Percentiles rank a stretch among this genome's conserved stretches.
Conservation (phyloP, 2,113 vertebrate genomes). For the Ifrita kowaldi region DNA sequence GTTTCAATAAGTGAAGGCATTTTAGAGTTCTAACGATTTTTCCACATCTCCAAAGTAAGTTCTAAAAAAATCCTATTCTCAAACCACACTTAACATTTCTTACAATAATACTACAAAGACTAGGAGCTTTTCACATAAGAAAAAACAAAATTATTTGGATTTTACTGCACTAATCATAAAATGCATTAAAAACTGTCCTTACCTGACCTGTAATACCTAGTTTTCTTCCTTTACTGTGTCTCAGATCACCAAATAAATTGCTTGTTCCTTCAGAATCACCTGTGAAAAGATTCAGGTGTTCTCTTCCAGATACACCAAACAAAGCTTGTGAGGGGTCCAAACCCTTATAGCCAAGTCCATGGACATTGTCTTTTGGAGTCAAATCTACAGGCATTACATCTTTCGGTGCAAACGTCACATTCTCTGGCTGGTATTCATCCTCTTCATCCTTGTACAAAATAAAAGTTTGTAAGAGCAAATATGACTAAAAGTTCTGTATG, state of each 20-base stretch:
- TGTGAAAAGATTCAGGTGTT: conserved; percentile 78
- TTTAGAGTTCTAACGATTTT: not conserved
- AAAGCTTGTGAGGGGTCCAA: conserved; percentile 86
- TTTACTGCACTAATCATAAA: not conserved
- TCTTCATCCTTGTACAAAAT: conserved; percentile 75
- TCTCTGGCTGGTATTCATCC: conserved; percentile 84
- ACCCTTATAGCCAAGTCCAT: conserved; percentile 90
- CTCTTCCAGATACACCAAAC: conserved; percentile 58
- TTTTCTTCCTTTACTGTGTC: conserved; percentile 68
- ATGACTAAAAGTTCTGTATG: not conserved
- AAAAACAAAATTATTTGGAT: not conserved
- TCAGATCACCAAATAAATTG: conserved; percentile 74
- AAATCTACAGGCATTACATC: conserved; percentile 89
- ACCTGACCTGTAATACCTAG: conserved; percentile 92
- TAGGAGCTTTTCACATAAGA: not conserved
- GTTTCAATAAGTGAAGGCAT: not conserved
- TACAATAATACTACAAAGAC: not conserved
- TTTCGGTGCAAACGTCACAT: conserved; percentile 92
- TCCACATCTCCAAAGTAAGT: not conserved
- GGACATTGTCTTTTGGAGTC: conserved; percentile 80
- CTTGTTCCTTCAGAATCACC: conserved; percentile 68
- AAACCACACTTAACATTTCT: not conserved
- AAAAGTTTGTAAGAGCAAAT: not conserved
- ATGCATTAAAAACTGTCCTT: not conserved
- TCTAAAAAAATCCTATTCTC: not conserved